These are phyloP conservation scores for Numida meleagris DNA, from an alignment of 2,113 vertebrate genomes.

Conservation along the genomic window DNA sequence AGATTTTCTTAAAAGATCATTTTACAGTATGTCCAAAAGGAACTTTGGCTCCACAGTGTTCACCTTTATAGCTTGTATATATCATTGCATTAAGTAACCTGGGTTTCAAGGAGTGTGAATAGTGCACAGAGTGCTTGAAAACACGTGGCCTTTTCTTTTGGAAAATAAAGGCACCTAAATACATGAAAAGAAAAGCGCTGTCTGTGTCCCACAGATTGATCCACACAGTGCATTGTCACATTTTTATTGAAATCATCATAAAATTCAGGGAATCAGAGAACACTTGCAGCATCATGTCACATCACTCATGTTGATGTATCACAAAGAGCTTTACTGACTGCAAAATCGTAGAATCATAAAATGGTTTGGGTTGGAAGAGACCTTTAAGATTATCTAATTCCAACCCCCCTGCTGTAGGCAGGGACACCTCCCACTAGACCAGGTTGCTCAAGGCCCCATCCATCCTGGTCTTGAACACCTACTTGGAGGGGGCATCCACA, in stretches of 20 bases:
- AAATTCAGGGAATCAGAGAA: neutral
- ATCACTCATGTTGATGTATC: neutral
- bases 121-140: neutral
- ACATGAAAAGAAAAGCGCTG: neutral
- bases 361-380: too few relatives aligned
- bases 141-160: neutral
- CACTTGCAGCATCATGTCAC: neutral
- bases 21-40: neutral
- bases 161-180: neutral
- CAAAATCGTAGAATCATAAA: neutral
- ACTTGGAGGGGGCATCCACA: too few relatives aligned
- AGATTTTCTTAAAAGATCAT: neutral
- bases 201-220: neutral
- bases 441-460: too few relatives aligned
- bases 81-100: neutral
- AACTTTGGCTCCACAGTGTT: neutral
- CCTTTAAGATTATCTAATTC: too few relatives aligned
- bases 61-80: neutral
- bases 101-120: neutral
- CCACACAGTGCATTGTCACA: neutral
- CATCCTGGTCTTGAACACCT: too few relatives aligned
- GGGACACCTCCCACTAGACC: too few relatives aligned
- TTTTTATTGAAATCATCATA: neutral
- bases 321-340: neutral
- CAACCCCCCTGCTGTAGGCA: too few relatives aligned